A percentile compares a stretch with the other conserved stretches of the same genome.
phyloP scores from a whole-genome alignment of 92 coral and sea anemone genomes.

The Ricordea florida region DNA sequence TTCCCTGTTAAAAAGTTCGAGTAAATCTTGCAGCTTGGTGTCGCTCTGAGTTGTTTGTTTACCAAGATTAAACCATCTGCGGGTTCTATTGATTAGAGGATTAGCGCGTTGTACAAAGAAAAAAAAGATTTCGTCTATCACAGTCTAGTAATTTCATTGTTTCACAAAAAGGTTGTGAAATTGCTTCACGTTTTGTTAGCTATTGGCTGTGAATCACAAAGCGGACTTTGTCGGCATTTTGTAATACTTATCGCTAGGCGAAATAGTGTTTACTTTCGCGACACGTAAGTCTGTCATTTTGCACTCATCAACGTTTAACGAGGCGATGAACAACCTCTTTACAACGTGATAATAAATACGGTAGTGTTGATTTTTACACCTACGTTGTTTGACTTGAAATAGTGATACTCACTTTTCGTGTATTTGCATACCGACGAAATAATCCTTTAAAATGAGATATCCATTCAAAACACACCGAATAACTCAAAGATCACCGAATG shows the following conservation, averaged over 20 bases:
- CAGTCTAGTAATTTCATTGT: slow-evolving; percentile 2
- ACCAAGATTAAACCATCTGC: slow-evolving; percentile 5
- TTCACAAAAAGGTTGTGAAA: neutral
- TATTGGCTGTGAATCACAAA: neutral
- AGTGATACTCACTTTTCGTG: neutral
- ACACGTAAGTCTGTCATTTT: neutral
- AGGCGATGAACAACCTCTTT: neutral
- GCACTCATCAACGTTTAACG: neutral
- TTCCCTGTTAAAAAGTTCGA: neutral
- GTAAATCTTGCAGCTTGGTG: neutral
- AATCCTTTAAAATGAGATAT: too few species aligned
- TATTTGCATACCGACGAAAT: slow-evolving; percentile 31
- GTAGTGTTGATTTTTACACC: neutral
- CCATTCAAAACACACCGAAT: too few species aligned
- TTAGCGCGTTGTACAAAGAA: slow-evolving; percentile 17
- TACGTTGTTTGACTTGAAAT: neutral
- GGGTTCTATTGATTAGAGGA: neutral
- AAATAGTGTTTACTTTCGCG: neutral
- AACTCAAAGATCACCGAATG: too few species aligned
- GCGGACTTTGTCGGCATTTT: neutral
- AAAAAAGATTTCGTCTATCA: neutral
- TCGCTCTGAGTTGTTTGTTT: slow-evolving; percentile 1
- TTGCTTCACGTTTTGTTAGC: neutral
- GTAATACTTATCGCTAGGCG: neutral
- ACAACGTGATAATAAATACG: slow-evolving; percentile 6